Evolutionary conservation across 1,140 invertebrate species (phyloP), one percentile per base, ranked within the genome.

Genomic region (Bombyx mandarina): DNA sequence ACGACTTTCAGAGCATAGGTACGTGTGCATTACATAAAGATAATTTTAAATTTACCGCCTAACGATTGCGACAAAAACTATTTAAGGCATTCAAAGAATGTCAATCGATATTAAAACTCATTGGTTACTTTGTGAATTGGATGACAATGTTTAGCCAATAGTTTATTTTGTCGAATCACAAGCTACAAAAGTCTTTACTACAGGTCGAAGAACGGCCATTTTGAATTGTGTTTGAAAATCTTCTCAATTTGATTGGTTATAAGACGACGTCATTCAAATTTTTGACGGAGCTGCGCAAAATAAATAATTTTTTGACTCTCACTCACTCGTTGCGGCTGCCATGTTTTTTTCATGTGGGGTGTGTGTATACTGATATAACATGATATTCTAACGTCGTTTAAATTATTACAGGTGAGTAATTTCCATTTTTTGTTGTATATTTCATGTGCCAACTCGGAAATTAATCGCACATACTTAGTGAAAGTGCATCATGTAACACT

Each of bases 301-400:
- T 78, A 72, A 78, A 75, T 73, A 63, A 63, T 62, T 79, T 83
- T 84, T 83, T 77, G 73, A 87, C 82, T 87, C 81, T 83, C 81
- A 81, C 79, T 75, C 67, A 69, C 68, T 82, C 72, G 69, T 74
- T 76, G 73, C 71, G 81, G 79, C 82, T 87, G 84, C 84, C 84
- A 87, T 87, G 84, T 87, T 87, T 85, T 87, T 87, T 85, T 87
- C 80, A 82, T 83, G 78, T 81, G 79, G 82, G 80, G 79, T 84
- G 82, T 87, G 78, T 87, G 82, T 86, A 73, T 83, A 73, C 81
- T 78, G 73, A 82, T 79, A 73, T 79, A 86, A 77, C 76, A 86
- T 86, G 83, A 77, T 82, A 82, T 72, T 77, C 78, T 83, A 73
- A 73, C 77, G 75, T 78, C 82, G 68, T 75, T 77, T 73, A 82